Percentiles rank a stretch among this genome's conserved stretches.
These are phyloP conservation scores for Cottoperca gobio DNA, from an alignment of 2,797 vertebrate genomes.

Conservation along the genomic window DNA sequence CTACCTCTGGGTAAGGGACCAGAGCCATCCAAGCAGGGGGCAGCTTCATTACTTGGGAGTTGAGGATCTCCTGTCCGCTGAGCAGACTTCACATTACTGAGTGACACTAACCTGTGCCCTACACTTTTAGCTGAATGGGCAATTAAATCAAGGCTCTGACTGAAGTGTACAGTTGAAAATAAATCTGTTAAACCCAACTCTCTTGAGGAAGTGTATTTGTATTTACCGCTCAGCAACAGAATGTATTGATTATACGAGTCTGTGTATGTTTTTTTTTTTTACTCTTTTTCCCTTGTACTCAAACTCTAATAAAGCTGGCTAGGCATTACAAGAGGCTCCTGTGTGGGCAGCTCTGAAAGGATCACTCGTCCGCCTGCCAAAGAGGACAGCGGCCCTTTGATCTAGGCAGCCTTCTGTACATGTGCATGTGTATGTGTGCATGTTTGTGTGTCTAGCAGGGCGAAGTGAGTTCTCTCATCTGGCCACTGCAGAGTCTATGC, in stretches of 20 bases:
- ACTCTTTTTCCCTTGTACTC: slow-evolving; percentile 38
- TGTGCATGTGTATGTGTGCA: slow-evolving; percentile 44
- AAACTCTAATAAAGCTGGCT: slow-evolving; percentile 72
- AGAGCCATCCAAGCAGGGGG: slow-evolving; percentile 38
- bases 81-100: slow-evolving; percentile 31
- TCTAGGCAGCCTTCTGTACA: slow-evolving; percentile 61
- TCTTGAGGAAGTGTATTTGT: slow-evolving; percentile 8
- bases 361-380: slow-evolving; percentile 77
- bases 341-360: slow-evolving; percentile 76
- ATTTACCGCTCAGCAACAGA: slow-evolving; percentile 31
- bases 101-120: slow-evolving; percentile 21
- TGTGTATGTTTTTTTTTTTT: slow-evolving; percentile 17
- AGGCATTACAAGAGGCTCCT: slow-evolving; percentile 76
- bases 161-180: slow-evolving; percentile 9
- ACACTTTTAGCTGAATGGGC: slow-evolving; percentile 20
- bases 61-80: slow-evolving; percentile 36
- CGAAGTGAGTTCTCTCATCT: slow-evolving; percentile 67
- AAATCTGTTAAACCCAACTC: slow-evolving; percentile 17
- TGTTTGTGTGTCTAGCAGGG: slow-evolving; percentile 48
- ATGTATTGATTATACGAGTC: slow-evolving; percentile 44
- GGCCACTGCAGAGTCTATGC: slow-evolving; percentile 52
- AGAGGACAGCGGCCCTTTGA: slow-evolving; percentile 79
- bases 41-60: slow-evolving; percentile 41
- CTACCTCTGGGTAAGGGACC: slow-evolving; percentile 24
- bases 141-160: slow-evolving; percentile 26